Conservation (phyloP, 2,113 vertebrate genomes). For the Macrotus californicus region DNA sequence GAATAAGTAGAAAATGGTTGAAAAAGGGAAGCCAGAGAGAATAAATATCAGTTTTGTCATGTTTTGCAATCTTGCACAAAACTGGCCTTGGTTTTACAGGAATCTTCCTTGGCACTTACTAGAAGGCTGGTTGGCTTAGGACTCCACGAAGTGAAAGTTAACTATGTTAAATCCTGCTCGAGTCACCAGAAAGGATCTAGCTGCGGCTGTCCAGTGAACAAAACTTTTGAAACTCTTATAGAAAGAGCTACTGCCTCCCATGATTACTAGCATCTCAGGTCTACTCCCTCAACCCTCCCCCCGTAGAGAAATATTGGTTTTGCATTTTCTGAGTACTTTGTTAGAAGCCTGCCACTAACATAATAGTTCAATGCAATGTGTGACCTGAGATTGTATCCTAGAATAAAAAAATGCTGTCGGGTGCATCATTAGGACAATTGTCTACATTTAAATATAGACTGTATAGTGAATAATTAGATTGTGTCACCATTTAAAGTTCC, state of each 20-base stretch:
- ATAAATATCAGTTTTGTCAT: neutral
- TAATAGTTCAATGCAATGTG: neutral
- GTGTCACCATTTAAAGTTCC: neutral
- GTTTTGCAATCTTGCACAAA: neutral
- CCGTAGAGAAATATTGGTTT: neutral
- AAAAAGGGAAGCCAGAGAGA: neutral
- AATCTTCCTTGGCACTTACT: neutral
- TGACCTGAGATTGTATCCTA: neutral
- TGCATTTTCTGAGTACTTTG: neutral
- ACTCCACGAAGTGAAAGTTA: neutral
- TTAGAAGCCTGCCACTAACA: neutral
- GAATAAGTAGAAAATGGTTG: neutral
- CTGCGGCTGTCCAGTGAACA: neutral
- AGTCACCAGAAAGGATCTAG: neutral
- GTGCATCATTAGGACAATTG: neutral
- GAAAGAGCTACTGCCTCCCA: neutral
- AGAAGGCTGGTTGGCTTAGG: neutral
- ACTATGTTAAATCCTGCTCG: neutral
- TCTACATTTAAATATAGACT: neutral
- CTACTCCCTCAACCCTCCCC: neutral
- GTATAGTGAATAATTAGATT: neutral
- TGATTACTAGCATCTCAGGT: neutral
- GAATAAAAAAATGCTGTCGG: neutral
- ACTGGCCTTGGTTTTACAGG: neutral
- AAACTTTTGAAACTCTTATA: neutral